Evolutionary conservation across 2,888 invertebrate genomes (phyloP), one percentile per base, ranked within the genome.

Genomic region (Drosophila emarginata): DNA sequence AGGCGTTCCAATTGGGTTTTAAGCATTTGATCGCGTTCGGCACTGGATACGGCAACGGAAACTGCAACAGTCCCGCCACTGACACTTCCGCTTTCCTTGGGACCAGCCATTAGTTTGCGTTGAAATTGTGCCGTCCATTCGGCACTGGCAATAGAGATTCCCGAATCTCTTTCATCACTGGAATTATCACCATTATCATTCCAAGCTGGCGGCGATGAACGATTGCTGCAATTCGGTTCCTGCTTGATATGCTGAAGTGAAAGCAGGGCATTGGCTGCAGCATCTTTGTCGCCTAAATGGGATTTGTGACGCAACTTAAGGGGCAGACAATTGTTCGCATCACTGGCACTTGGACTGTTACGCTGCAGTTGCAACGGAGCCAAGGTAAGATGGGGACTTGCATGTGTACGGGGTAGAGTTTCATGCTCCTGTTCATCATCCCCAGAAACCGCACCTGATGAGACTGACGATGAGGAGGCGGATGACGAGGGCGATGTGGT

Each of bases 271-370:
- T 94, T 94, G 66, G 96, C 96, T 60, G 96, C 96, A 9, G 97
- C 97, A 90, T 97, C 97, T 90, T 97, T 97, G 90, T 97, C 97
- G 9, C 97, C 97, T 72, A 97, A 93, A 89, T 97, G 96, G 39
- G 96, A 96, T 92, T 98, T 98, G 93, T 98, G 97, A 90, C 98
- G 95, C 76, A 98, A 93, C 91, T 98, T 98, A 83, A 97, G 94
- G 2, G 98, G 98, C 90, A 98, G 93, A 84, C 96, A 95, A 90
- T 96, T 96, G 92, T 96, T 95, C 37, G 94, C 93, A 73, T 95
- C 94, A 76, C 93, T 87, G 61, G 61, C 67, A 45, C 92, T 68
- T 60, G 79, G 83, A 40, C 79, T 87, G 64, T 68, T 89, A 23
- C 75, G 68, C 23, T 76, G 78, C 45, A 64, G 64, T 12, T 64